Evolutionary conservation across 2,113 vertebrate genomes (phyloP).

Genomic region (Centropus unirufus): DNA sequence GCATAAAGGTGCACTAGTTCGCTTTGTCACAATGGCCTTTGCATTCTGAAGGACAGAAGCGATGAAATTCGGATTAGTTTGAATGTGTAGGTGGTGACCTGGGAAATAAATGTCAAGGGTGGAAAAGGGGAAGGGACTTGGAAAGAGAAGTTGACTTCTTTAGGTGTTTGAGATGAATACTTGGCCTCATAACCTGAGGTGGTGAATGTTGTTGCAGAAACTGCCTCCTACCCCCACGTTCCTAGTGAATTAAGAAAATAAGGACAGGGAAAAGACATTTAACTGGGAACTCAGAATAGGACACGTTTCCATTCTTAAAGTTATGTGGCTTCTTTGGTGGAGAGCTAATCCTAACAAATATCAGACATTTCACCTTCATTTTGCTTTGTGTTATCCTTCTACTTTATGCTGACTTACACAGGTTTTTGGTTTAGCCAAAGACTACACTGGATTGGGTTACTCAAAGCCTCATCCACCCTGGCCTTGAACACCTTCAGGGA

Average conservation of each 20-base stretch:
- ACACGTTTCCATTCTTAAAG: neutral
- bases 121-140: accelerated
- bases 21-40: neutral
- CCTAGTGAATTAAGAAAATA: too few relatives aligned
- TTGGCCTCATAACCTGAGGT: neutral
- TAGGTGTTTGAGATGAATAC: neutral
- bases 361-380: neutral
- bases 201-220: neutral
- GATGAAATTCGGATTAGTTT: neutral
- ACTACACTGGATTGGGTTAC: too few relatives aligned
- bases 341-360: neutral
- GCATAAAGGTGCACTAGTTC: neutral
- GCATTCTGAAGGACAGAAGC: neutral
- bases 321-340: neutral
- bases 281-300: neutral
- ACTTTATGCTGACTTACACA: neutral
- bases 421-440: neutral
- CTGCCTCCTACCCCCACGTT: neutral
- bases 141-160: neutral
- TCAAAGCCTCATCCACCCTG: too few relatives aligned
- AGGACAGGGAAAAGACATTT: neutral
- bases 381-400: neutral
- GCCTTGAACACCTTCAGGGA: too few relatives aligned
- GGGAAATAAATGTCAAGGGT: neutral
- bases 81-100: neutral